These are phyloP conservation scores for Limenitis camilla DNA, from an alignment of 2,888 invertebrate species.

Conservation along the genomic window DNA sequence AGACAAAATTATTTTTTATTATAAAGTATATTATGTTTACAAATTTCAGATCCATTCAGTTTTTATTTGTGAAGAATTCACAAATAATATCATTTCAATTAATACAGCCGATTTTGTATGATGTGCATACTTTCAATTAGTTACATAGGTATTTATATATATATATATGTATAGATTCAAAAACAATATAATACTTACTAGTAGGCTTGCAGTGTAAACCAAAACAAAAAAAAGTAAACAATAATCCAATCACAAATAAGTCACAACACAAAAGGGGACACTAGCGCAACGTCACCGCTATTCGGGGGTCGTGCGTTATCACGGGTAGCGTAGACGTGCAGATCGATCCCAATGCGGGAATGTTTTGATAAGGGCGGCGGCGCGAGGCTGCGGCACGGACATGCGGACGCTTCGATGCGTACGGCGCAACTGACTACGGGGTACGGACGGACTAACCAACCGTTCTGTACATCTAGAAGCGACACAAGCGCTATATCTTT, in stretches of 20 bases:
- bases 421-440: constrained; percentile 50
- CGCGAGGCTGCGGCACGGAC: constrained; percentile 22
- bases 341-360: constrained; percentile 64
- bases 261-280: constrained; percentile 42
- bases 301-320: constrained; percentile 47
- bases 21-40: too few relatives aligned
- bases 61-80: too few relatives aligned
- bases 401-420: constrained; percentile 50
- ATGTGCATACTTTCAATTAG: neutral
- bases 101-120: too few relatives aligned
- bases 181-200: constrained; percentile 16
- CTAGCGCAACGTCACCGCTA: constrained; percentile 58
- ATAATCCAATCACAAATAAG: constrained; percentile 35
- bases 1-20: too few relatives aligned
- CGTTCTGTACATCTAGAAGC: constrained; percentile 17
- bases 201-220: constrained; percentile 13
- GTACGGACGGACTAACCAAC: constrained; percentile 13
- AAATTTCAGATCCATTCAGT: too few relatives aligned
- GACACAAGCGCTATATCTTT: constrained; percentile 15
- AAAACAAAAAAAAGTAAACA: constrained; percentile 24
- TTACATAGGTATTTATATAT: neutral
- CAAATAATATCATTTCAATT: too few relatives aligned
- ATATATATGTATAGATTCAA: neutral
- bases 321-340: constrained; percentile 49
- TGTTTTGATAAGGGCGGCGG: constrained; percentile 54